phyloP scores from a whole-genome alignment of 1,140 invertebrate species.

The Scaptomyza hsui region DNA sequence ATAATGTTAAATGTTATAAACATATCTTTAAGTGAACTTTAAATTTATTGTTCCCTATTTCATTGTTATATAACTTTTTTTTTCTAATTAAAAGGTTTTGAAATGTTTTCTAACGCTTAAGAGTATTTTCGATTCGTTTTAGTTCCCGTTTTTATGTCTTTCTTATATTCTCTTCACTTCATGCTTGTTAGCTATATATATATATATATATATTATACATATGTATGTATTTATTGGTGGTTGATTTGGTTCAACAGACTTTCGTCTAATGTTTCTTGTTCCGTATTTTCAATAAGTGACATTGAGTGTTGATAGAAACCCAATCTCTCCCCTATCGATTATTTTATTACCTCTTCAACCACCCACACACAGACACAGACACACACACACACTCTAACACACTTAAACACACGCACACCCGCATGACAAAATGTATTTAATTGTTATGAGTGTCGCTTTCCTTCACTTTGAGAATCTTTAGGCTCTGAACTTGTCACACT shows the following conservation, averaged over 20 bases:
- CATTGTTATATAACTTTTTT: too few relatives aligned
- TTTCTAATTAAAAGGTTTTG: too few relatives aligned
- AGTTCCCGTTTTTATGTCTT: neutral
- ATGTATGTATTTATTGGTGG: constrained; percentile 16
- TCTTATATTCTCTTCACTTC: constrained; percentile 1
- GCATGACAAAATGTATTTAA: constrained; percentile 18
- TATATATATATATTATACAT: constrained; percentile 13
- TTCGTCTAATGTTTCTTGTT: constrained; percentile 31
- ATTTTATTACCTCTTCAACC: constrained; percentile 62
- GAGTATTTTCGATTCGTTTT: constrained; percentile 1
- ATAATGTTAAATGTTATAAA: too few relatives aligned
- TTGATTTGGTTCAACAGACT: constrained; percentile 34
- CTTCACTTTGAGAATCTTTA: neutral
- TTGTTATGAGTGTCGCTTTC: constrained; percentile 39
- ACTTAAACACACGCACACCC: constrained; percentile 8
- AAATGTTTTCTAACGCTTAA: neutral
- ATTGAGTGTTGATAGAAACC: constrained; percentile 36
- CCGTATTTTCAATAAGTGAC: constrained; percentile 38
- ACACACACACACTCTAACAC: neutral
- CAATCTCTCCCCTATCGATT: constrained; percentile 53
- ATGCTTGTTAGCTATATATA: constrained; percentile 6
- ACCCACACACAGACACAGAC: constrained; percentile 38
- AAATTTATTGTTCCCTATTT: too few relatives aligned
- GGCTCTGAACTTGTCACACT: constrained; percentile 62
- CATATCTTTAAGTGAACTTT: too few relatives aligned